Percentiles rank a stretch among this genome's conserved stretches.
Evolutionary conservation across 2,113 vertebrate species (phyloP).

Genomic region (Equus quagga): DNA sequence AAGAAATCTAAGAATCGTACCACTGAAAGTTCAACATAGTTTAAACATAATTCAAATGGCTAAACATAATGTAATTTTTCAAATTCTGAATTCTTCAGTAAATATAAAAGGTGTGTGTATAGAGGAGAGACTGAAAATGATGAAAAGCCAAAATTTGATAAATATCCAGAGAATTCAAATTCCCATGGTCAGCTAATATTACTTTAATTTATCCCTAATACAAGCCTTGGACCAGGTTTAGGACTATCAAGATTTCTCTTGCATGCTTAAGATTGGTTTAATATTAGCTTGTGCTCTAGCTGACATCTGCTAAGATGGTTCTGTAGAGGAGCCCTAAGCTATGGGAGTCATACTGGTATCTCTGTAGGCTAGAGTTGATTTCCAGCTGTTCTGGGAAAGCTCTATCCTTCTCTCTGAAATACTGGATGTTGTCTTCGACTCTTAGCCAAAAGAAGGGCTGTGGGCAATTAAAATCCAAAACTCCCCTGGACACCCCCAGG

Average conservation of each 20-base stretch:
- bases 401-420: background rate
- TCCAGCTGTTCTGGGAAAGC: background rate
- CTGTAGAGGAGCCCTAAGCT: background rate
- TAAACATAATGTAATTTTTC: background rate
- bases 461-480: background rate
- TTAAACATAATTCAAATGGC: background rate
- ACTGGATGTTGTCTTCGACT: background rate
- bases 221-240: background rate
- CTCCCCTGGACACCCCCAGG: too few species aligned
- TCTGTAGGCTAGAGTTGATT: background rate
- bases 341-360: background rate
- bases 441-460: background rate
- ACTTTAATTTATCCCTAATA: background rate
- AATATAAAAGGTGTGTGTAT: background rate
- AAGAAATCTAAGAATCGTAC: background rate
- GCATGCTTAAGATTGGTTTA: background rate
- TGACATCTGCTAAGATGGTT: background rate
- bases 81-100: background rate
- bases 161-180: background rate
- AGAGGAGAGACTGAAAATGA: background rate
- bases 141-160: background rate
- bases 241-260: background rate
- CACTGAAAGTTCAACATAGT: background rate
- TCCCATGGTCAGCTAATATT: background rate
- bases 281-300: background rate